Conservation (phyloP, 2,888 invertebrate genomes). For the Chaetoderma sp. region DNA sequence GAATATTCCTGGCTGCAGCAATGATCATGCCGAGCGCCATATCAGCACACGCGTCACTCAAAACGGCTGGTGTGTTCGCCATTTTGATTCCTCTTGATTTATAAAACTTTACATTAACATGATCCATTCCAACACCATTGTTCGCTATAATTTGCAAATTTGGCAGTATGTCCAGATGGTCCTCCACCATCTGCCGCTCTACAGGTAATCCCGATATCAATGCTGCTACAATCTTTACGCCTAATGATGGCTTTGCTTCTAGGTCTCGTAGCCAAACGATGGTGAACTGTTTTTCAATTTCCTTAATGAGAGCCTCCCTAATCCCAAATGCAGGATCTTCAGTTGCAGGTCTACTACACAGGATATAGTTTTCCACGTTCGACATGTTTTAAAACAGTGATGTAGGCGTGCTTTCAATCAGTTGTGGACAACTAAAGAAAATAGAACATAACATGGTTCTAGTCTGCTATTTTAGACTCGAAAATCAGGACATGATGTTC, state of each 20-base stretch:
- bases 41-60: conserved; percentile 11
- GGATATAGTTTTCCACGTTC: too few species aligned
- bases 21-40: conserved; percentile 4
- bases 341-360: too few species aligned
- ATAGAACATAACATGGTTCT: too few species aligned
- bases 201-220: not conserved
- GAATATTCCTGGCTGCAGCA: conserved; percentile 13
- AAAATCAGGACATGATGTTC: too few species aligned
- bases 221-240: not conserved
- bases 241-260: not conserved
- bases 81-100: conserved; percentile 8
- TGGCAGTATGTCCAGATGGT: not conserved
- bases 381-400: too few species aligned
- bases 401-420: too few species aligned
- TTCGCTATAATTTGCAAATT: conserved; percentile 1
- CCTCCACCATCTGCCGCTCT: not conserved
- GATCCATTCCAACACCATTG: conserved; percentile 8
- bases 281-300: not conserved
- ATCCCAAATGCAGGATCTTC: too few species aligned
- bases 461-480: too few species aligned
- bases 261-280: not conserved
- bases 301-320: not conserved
- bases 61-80: conserved; percentile 14
- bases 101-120: conserved; percentile 1
- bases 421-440: too few species aligned